Conservation (phyloP, 2,113 vertebrate species). For the Hippopotamus amphibius region DNA sequence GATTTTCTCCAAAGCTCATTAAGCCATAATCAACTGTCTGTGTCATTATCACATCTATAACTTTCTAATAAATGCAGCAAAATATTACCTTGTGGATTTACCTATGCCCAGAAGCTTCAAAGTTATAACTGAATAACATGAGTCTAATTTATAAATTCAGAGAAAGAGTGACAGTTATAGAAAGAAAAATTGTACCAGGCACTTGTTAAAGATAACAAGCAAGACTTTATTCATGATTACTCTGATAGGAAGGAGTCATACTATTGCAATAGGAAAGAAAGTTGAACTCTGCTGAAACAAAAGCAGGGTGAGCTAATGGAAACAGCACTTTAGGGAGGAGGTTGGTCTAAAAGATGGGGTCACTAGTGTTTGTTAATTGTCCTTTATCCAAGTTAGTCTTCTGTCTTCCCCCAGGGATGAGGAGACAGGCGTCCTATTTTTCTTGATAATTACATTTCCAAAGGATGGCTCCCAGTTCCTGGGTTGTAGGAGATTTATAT, state of each 20-base stretch:
- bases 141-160: background rate
- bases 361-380: background rate
- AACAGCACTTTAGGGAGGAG: background rate
- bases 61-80: background rate
- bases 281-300: background rate
- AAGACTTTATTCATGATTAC: background rate
- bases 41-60: background rate
- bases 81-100: slow-evolving; percentile 30
- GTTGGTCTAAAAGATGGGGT: background rate
- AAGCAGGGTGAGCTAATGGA: background rate
- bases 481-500: background rate
- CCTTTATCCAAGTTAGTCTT: background rate
- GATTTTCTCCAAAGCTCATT: background rate
- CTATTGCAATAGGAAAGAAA: background rate
- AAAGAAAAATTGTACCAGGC: background rate
- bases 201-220: background rate
- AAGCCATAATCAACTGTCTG: background rate
- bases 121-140: background rate
- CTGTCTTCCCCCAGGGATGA: background rate
- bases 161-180: background rate
- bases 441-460: background rate
- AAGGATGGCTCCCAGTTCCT: background rate
- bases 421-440: background rate
- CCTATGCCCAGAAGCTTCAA: background rate
- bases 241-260: background rate